Evolutionary conservation across 1,140 invertebrate species (phyloP).

Genomic region (Pomacea maculata): DNA sequence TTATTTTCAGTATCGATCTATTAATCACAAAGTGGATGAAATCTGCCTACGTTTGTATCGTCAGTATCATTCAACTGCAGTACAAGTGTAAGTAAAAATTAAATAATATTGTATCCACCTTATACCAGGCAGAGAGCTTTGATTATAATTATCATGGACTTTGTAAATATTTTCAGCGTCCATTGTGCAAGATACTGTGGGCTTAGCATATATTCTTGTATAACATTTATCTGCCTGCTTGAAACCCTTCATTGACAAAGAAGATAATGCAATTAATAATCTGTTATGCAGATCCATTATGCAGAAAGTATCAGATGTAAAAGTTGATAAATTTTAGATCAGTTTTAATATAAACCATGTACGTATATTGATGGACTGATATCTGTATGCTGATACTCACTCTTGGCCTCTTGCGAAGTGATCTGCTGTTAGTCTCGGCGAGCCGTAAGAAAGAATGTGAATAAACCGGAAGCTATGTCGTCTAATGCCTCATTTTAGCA

Average conservation of each 20-base stretch:
- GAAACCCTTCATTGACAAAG: not conserved
- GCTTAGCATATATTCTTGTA: not conserved
- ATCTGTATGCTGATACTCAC: no score
- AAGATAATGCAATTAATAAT: no score
- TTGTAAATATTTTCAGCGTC: not conserved
- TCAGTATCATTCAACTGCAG: slow-evolving; percentile 49
- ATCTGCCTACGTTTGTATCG: slow-evolving; percentile 52
- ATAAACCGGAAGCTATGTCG: no score
- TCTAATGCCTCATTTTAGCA: no score
- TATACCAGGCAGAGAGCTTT: not conserved
- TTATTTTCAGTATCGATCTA: slow-evolving; percentile 54
- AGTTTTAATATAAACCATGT: no score
- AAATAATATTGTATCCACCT: not conserved
- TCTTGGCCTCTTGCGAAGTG: no score
- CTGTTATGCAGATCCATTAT: no score
- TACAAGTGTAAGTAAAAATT: slow-evolving; percentile 47
- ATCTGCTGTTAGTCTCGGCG: no score
- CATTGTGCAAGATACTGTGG: not conserved
- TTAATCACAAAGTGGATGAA: slow-evolving; percentile 57
- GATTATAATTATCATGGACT: not conserved
- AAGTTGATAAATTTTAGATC: no score
- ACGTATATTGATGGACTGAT: no score
- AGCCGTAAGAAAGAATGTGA: no score
- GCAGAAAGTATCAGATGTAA: no score
- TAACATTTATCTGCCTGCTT: not conserved